Conservation (phyloP, 1,140 invertebrate genomes). For the Trigoniulus corallinus region DNA sequence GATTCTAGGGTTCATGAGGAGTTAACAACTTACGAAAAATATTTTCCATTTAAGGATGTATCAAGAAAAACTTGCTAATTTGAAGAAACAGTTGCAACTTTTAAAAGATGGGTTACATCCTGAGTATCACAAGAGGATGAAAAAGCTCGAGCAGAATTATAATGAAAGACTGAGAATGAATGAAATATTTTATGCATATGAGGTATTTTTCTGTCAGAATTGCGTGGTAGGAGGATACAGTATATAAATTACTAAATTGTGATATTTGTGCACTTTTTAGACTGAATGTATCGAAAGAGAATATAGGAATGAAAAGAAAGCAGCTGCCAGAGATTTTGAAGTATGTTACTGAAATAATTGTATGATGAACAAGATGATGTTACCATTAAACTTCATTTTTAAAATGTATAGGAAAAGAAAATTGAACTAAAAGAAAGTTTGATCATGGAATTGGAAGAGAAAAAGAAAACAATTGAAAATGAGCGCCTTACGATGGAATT, state of each 20-base stretch:
- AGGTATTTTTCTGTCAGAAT: no score
- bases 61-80: slow-evolving; percentile 71
- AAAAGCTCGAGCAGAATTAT: slow-evolving; percentile 62
- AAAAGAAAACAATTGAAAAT: slow-evolving; percentile 68
- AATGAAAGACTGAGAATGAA: slow-evolving; percentile 65
- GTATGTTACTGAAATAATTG: no score
- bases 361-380: no score
- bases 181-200: slow-evolving; percentile 62
- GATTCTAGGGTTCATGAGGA: no score
- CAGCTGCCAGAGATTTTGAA: slow-evolving; percentile 78
- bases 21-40: no score
- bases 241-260: no score
- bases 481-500: slow-evolving; percentile 74
- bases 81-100: slow-evolving; percentile 80
- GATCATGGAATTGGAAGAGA: slow-evolving; percentile 81
- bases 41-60: no score
- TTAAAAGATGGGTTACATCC: slow-evolving; percentile 68
- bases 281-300: slow-evolving; percentile 72
- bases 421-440: slow-evolving; percentile 78
- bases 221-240: no score
- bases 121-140: slow-evolving; percentile 64
- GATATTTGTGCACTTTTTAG: no score
- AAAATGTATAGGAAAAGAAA: slow-evolving; percentile 56
- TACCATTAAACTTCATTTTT: no score
- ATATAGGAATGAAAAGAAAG: slow-evolving; percentile 70